Conservation (phyloP, 2,888 invertebrate species). For the Drosophila maculinotata region DNA sequence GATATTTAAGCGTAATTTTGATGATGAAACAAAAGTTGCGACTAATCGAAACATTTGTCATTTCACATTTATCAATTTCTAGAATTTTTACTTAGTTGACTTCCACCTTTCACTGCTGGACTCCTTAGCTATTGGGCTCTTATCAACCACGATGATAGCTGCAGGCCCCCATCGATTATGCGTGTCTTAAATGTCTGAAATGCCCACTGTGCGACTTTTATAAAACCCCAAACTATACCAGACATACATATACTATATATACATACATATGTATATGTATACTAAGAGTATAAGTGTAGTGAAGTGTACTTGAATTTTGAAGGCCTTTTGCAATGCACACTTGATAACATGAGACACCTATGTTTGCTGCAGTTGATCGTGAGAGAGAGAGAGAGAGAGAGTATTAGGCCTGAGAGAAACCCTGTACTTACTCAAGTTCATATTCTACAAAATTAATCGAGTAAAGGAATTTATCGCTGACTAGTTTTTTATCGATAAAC, state of each 20-base stretch:
- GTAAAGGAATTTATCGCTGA: no score
- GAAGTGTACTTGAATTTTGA: conserved; percentile 48
- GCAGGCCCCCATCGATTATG: conserved; percentile 68
- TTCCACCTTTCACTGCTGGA: conserved; percentile 7
- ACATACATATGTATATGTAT: not conserved
- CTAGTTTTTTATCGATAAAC: no score
- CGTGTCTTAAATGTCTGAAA: conserved; percentile 64
- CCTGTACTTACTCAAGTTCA: not conserved
- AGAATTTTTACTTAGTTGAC: conserved; percentile 25
- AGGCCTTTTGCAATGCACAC: conserved; percentile 43
- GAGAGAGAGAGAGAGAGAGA: no score
- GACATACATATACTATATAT: not conserved
- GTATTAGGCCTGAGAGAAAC: not conserved
- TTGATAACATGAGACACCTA: conserved; percentile 40
- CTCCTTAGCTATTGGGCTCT: not conserved
- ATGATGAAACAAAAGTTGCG: conserved; percentile 35
- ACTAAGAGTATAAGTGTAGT: not conserved
- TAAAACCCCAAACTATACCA: conserved; percentile 1
- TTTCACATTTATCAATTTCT: conserved; percentile 41
- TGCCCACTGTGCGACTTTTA: conserved; percentile 8
- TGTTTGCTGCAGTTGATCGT: not conserved
- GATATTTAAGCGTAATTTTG: not conserved
- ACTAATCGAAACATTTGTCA: conserved; percentile 40
- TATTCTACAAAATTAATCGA: no score
- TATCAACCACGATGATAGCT: conserved; percentile 44